Evolutionary conservation across 2,797 vertebrate species (phyloP), one percentile per base, ranked within the genome.

Genomic region (Anguilla anguilla): DNA sequence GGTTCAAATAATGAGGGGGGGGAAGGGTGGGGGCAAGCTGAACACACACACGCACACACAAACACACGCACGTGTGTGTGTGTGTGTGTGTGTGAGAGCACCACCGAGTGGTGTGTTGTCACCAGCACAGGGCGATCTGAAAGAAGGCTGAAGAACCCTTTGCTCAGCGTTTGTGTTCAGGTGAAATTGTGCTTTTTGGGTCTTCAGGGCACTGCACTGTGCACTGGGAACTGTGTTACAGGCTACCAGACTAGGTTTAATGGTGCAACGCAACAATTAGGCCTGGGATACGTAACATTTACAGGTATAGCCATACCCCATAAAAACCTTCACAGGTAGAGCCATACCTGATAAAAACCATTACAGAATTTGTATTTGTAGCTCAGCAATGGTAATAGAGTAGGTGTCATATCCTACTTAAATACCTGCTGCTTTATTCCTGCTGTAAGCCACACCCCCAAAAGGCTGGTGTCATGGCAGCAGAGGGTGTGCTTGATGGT

Each of bases 1-100:
- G 95, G 97, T 95, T 96, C 95, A 96, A 97, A 97, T 95, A 96
- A 92, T 94, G 95, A 96, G 61, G 31, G 13, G 25, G 35, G 95
- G 67, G 89, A 85, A 28, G 96, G 7, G 11, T 96, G 95, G 96
- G 96, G 95, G 94, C 94, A 88, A 91, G 89, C 91, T 90, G 83
- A 90, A 72, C 59, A 43, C 95, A 96, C 96, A 95, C 96, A 94
- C 72, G n/a, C 43, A 43, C 35, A 81, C 61, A 89, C 79, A 87
- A 82, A 61, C 53, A 10, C 57, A 53, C 2, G 74, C 82, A 87
- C 90, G 25, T 10, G 10, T 51, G 51, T 6, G 51, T 10, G 51
- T 51, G 67, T 49, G 69, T 51, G 43, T 19, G 19, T 25, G 39
- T 59, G 61, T 51, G 28, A 31, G 61, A 15, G 28, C 43, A 17